Evolutionary conservation across 2,113 vertebrate species (phyloP), one percentile per base, ranked within the genome.

Genomic region (Lophura nycthemera): DNA sequence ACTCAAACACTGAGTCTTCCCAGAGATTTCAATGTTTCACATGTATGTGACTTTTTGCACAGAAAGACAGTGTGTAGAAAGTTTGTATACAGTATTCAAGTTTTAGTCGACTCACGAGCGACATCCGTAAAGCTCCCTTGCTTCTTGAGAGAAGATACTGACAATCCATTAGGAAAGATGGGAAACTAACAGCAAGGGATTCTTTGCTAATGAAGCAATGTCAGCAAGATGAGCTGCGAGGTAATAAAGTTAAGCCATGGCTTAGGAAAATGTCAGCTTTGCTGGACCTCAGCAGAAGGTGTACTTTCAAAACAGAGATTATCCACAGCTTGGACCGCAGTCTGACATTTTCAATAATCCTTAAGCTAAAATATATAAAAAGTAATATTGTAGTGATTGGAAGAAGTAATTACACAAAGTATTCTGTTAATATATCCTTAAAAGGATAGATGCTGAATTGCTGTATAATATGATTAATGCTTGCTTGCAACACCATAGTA

Each of bases 41-140:
- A 4, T 0, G 1, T 17, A 47, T 8, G 7, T 1, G 3, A 50
- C 29, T 82, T 48, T 36, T 48, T 36, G 20, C 27, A 56, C 7
- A 56, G 36, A 72, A 86, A 18, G 30, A 82, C 57, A 72, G 60
- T 0, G 60, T 0, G 1, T 18, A 65, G 24, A 59, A 63, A 5
- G 32, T 13, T 69, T 69, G 14, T 22, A 29, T 22, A 59, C 32
- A 38, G 3, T 6, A 29, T 13, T 9, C 5, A 50, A 25, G 32
- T 19, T 81, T 72, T 13, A 67, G 25, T 56, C 42, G n/a, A 79
- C 27, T 34, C 71, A 4, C 25, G 6, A 69, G 59, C 14, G n/a
- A 61, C 50, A 65, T 24, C 32, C 21, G 56, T 60, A 74, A 65
- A 19, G 8, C 47, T 45, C 60, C 36, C 64, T 32, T 77, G 47